Conservation (phyloP, 2,113 vertebrate genomes). For the Peromyscus maniculatus region DNA sequence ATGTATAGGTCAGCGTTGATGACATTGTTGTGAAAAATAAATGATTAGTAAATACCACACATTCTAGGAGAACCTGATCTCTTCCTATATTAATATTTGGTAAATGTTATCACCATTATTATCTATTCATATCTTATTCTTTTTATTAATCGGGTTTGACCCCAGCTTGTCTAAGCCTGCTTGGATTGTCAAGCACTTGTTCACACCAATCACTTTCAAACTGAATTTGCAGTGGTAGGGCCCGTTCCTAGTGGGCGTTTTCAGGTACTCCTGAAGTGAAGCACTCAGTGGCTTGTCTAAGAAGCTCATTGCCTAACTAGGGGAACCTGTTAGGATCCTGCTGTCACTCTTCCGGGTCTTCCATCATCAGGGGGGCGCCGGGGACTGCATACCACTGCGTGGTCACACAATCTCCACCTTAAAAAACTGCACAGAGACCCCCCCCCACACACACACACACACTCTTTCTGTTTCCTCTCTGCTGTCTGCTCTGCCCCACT, state of each 20-base stretch:
- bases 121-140: neutral
- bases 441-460: too few relatives aligned
- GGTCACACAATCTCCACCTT: too few relatives aligned
- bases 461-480: too few relatives aligned
- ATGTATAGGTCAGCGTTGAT: neutral
- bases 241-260: neutral
- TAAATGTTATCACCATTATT: neutral
- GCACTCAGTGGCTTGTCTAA: neutral
- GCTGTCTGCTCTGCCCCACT: too few relatives aligned
- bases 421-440: too few relatives aligned
- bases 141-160: neutral
- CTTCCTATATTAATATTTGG: neutral
- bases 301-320: neutral
- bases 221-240: neutral
- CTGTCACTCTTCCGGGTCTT: too few relatives aligned
- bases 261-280: neutral
- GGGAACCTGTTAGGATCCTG: too few relatives aligned
- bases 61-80: neutral
- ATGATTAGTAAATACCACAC: conserved; percentile 4
- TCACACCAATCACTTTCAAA: neutral
- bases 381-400: too few relatives aligned
- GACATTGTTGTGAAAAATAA: conserved; percentile 23
- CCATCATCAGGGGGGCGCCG: too few relatives aligned
- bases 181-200: neutral
- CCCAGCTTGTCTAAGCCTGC: neutral